A percentile compares a stretch with the other conserved stretches of the same genome.
Conservation (phyloP, 2,797 vertebrate genomes). For the Myioborus melanocephalus region DNA sequence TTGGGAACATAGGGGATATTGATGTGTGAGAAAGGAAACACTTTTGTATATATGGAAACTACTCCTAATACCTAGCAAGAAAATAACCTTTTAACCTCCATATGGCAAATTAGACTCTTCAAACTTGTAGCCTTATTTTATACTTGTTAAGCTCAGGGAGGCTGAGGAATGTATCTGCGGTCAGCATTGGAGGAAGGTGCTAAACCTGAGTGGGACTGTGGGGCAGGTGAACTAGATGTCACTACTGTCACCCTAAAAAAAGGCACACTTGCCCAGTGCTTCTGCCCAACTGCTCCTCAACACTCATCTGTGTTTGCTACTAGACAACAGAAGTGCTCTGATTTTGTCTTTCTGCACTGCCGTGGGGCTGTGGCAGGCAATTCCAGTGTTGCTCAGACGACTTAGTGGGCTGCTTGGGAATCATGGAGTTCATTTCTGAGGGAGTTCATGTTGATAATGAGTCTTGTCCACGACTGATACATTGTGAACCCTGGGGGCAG, state of each 20-base stretch:
- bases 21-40: not conserved
- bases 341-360: not conserved
- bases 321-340: not conserved
- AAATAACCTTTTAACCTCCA: not conserved
- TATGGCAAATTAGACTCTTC: not conserved
- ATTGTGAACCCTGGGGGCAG: not conserved
- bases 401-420: not conserved
- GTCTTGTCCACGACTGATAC: not conserved
- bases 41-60: not conserved
- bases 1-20: not conserved
- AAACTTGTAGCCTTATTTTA: not conserved
- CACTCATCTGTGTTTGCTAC: not conserved
- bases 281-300: not conserved
- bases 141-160: not conserved
- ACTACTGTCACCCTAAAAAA: not conserved
- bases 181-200: not conserved
- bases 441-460: not conserved
- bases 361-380: not conserved
- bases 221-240: fast-evolving
- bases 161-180: not conserved
- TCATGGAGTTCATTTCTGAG: not conserved
- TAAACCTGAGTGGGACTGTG: not conserved
- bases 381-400: not conserved
- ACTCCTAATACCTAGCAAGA: not conserved
- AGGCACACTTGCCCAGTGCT: not conserved